A percentile compares a stretch with the other conserved stretches of the same genome.
These are phyloP conservation scores for Naja naja DNA, from an alignment of 2,113 vertebrate genomes.

Conservation along the genomic window DNA sequence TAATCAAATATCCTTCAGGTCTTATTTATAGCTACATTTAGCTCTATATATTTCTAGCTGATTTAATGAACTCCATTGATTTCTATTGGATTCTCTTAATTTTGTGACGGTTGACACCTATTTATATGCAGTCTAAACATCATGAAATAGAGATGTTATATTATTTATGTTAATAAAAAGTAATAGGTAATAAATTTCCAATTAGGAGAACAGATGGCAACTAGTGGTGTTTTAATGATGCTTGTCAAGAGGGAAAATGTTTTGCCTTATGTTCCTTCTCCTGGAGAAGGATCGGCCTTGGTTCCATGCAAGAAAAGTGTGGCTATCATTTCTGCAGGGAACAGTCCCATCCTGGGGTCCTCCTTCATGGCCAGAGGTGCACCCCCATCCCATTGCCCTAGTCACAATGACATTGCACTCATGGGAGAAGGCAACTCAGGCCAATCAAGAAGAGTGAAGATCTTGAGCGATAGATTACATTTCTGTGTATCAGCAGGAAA, in stretches of 20 bases:
- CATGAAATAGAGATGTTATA: slow-evolving; percentile 67
- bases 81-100: slow-evolving; percentile 63
- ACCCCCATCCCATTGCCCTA: background rate
- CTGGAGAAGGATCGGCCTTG: background rate
- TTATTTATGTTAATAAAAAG: slow-evolving; percentile 72
- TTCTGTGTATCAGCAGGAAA: background rate
- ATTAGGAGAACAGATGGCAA: slow-evolving; percentile 64
- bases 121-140: slow-evolving; percentile 70
- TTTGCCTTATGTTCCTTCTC: slow-evolving; percentile 2
- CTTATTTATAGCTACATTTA: background rate
- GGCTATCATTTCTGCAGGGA: background rate
- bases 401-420: background rate
- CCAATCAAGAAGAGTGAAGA: background rate
- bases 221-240: slow-evolving; percentile 59
- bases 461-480: background rate
- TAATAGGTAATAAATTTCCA: slow-evolving; percentile 64
- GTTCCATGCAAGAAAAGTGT: background rate
- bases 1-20: background rate
- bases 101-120: slow-evolving; percentile 65
- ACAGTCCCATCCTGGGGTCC: background rate
- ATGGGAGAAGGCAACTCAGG: background rate
- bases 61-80: slow-evolving; percentile 59
- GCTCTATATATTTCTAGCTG: slow-evolving; percentile 51
- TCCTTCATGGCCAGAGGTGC: background rate
- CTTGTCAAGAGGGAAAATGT: slow-evolving; percentile 36